phyloP scores from a whole-genome alignment of 2,888 invertebrate genomes.

The Pandemis cinnamomeana region DNA sequence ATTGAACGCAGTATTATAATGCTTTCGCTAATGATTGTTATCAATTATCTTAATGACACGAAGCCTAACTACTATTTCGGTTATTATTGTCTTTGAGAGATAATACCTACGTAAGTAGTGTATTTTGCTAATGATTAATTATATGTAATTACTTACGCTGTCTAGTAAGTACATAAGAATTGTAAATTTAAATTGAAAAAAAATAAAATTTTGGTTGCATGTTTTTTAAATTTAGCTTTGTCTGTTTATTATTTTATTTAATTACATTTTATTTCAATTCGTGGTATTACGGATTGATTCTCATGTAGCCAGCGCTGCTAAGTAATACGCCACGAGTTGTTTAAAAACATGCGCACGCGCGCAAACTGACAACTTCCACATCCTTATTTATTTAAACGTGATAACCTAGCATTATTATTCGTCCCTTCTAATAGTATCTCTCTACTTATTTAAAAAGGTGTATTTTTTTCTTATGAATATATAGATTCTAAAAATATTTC shows the following conservation, averaged over 20 bases:
- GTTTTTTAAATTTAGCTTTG: too few relatives aligned
- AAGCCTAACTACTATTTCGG: conserved; percentile 6
- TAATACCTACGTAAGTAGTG: neutral
- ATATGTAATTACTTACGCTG: too few relatives aligned
- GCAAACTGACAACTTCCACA: conserved; percentile 3
- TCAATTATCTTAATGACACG: conserved; percentile 14
- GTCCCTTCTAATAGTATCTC: neutral
- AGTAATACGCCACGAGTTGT: conserved; percentile 17
- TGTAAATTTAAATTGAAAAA: too few relatives aligned
- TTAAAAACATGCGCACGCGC: conserved; percentile 24
- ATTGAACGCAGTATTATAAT: conserved; percentile 13
- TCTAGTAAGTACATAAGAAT: too few relatives aligned
- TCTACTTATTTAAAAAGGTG: neutral
- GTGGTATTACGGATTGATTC: conserved; percentile 1
- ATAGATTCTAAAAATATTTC: neutral
- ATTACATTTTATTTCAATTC: neutral
- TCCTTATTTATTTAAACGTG: conserved; percentile 10
- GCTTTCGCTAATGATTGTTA: conserved; percentile 14
- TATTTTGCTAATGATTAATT: neutral
- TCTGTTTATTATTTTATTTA: too few relatives aligned
- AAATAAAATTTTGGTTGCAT: too few relatives aligned
- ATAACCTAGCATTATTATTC: neutral
- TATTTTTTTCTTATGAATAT: neutral
- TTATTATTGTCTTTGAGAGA: neutral
- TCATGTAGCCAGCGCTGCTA: conserved; percentile 4